Conservation (phyloP, 2,797 vertebrate genomes). For the Scolopax rusticola region DNA sequence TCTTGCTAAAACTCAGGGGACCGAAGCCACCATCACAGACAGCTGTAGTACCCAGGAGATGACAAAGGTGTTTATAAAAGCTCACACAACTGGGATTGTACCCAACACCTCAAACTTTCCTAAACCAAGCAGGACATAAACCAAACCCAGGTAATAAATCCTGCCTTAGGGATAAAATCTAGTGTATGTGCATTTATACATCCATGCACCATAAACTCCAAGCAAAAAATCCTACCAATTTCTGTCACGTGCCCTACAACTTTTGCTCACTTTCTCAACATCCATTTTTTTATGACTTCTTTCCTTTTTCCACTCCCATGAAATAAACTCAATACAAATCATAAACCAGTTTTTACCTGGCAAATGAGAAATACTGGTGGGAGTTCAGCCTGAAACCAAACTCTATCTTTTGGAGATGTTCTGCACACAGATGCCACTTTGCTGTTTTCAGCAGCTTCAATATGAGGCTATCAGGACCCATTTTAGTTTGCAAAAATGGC, state of each 20-base stretch:
- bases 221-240: not conserved
- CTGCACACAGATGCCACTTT: not conserved
- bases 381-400: not conserved
- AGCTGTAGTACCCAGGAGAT: not conserved
- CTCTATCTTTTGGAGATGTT: not conserved
- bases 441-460: not conserved
- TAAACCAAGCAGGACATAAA: not conserved
- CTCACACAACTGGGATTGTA: not conserved
- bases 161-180: not conserved
- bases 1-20: not conserved
- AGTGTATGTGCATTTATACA: not conserved
- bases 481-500: not conserved
- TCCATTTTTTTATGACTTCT: not conserved
- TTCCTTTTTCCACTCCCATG: not conserved
- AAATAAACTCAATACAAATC: not conserved
- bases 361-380: not conserved
- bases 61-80: not conserved
- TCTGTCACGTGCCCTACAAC: accelerated
- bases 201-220: accelerated
- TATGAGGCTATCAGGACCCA: not conserved
- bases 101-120: not conserved
- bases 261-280: not conserved
- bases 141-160: not conserved
- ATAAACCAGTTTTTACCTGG: not conserved
- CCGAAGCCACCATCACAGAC: not conserved